phyloP scores from a whole-genome alignment of 2,797 vertebrate species.

The Melanotaenia trifasciata region DNA sequence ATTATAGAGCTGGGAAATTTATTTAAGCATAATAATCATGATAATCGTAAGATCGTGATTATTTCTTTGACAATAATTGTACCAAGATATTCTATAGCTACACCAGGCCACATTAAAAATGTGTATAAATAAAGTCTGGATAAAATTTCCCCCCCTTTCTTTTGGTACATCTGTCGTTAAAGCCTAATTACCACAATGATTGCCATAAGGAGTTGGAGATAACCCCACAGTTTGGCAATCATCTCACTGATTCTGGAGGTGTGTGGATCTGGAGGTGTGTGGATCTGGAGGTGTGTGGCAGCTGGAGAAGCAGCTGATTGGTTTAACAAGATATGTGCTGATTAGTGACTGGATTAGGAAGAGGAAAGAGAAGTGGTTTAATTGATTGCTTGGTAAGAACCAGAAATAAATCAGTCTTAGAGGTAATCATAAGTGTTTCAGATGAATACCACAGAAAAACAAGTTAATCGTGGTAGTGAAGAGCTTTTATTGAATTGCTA shows the following conservation, averaged over 20 bases:
- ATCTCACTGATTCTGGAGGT: neutral
- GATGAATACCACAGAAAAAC: neutral
- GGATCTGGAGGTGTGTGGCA: slow-evolving; percentile 12
- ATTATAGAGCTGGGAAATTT: too few species aligned
- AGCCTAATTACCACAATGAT: slow-evolving; percentile 31
- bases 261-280: too few species aligned
- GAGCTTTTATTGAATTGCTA: too few species aligned
- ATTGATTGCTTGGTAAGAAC: slow-evolving; percentile 3
- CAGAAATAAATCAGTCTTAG: neutral
- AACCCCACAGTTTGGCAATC: slow-evolving; percentile 25
- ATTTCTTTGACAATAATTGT: too few species aligned
- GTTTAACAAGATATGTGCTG: slow-evolving; percentile 5
- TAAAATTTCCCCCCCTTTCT: neutral
- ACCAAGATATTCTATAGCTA: too few species aligned
- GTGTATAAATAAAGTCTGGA: neutral
- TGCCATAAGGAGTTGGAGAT: slow-evolving; percentile 20
- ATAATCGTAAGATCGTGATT: too few species aligned
- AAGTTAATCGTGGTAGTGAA: too few species aligned
- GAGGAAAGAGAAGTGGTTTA: neutral
- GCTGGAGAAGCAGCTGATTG: slow-evolving; percentile 43
- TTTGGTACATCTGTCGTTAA: slow-evolving; percentile 43
- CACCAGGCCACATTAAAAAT: neutral
- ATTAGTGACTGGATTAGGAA: slow-evolving; percentile 15
- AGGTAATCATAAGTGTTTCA: neutral
- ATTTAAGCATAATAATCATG: too few species aligned